A percentile compares a stretch with the other conserved stretches of the same genome.
phyloP scores from a whole-genome alignment of 2,113 vertebrate genomes.

The Gopherus evgoodei region DNA sequence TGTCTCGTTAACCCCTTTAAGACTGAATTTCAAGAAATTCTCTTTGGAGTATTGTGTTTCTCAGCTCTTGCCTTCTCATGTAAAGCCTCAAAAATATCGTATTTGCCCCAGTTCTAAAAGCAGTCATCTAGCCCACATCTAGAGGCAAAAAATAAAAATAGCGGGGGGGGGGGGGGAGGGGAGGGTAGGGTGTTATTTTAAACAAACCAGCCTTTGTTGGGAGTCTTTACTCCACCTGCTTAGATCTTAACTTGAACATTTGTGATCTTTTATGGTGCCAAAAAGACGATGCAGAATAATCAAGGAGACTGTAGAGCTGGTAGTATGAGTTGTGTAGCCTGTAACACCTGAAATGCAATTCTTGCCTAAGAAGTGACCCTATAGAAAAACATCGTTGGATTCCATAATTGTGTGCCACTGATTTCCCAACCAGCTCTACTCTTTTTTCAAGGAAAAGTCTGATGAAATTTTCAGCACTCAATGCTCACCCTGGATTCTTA shows the following conservation, averaged over 20 bases:
- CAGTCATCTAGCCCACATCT: background rate
- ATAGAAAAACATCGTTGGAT: background rate
- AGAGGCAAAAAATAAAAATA: background rate
- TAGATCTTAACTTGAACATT: background rate
- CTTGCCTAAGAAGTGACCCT: background rate
- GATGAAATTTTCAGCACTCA: background rate
- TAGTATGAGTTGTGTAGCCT: background rate
- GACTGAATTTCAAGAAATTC: background rate
- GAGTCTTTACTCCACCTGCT: background rate
- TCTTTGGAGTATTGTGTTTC: background rate
- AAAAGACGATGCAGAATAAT: background rate
- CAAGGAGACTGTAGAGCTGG: rapidly evolving
- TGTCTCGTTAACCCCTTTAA: background rate
- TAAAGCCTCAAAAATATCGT: background rate
- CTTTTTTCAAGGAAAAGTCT: background rate
- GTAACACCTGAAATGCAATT: background rate
- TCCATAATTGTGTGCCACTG: rapidly evolving
- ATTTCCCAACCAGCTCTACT: background rate
- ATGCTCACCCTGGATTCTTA: background rate
- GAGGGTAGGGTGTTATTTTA: no score
- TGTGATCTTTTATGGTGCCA: background rate
- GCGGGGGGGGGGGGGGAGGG: no score
- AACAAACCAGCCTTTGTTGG: background rate
- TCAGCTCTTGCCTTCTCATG: background rate
- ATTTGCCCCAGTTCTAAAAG: background rate